Conservation (phyloP, 2,113 vertebrate species). For the Odobenus rosmarus region DNA sequence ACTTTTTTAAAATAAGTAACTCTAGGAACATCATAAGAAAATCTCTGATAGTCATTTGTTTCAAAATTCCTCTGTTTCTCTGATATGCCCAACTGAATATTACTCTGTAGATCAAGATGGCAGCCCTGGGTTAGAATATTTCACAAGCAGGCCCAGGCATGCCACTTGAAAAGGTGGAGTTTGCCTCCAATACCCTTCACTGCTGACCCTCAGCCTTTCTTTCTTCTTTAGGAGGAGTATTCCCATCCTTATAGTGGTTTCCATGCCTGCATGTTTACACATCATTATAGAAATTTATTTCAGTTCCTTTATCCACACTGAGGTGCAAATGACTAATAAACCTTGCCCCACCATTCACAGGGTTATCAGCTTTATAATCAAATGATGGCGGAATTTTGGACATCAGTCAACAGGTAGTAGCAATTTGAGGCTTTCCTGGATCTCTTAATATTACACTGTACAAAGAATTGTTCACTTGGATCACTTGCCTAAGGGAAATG, state of each 20-base stretch:
- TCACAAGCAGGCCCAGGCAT: no score
- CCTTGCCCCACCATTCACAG: neutral
- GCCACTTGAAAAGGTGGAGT: neutral
- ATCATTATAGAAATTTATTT: neutral
- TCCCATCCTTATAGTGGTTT: no score
- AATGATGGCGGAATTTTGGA: neutral
- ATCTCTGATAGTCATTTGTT: neutral
- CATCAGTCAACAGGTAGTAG: neutral
- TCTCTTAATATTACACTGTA: neutral
- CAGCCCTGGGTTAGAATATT: neutral
- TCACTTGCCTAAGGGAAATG: neutral
- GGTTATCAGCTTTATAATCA: neutral
- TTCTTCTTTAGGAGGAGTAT: neutral
- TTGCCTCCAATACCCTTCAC: neutral
- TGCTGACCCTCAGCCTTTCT: neutral
- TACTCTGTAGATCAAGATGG: neutral
- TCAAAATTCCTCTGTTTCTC: neutral
- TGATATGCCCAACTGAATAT: neutral
- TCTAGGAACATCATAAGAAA: neutral
- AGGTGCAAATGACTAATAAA: neutral
- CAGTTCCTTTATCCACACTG: neutral
- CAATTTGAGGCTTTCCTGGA: neutral
- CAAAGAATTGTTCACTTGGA: neutral
- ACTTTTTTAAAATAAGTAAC: constrained; percentile 7
- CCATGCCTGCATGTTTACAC: neutral